Percentiles rank a stretch among this genome's conserved stretches.
Evolutionary conservation across 1,140 invertebrate genomes (phyloP).

Genomic region (Mercenaria mercenaria): DNA sequence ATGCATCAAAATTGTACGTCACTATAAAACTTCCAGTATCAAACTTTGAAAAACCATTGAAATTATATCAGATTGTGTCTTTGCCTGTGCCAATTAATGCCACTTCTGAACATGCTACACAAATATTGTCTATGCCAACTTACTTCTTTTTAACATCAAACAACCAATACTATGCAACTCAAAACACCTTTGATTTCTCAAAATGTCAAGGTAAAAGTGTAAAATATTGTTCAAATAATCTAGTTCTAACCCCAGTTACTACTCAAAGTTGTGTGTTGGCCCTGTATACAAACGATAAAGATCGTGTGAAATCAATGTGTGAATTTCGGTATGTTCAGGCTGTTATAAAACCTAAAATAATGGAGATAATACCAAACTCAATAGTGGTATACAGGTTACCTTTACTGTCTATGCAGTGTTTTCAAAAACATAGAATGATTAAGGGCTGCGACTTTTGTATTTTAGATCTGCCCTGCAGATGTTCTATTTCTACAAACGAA

Average conservation of each 20-base stretch:
- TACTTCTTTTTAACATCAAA: slow-evolving; percentile 19
- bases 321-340: slow-evolving; percentile 61
- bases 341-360: slow-evolving; percentile 35
- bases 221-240: too few species aligned
- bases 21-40: neutral
- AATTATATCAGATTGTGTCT: neutral
- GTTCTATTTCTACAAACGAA: slow-evolving; percentile 57
- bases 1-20: slow-evolving; percentile 16
- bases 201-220: too few species aligned
- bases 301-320: slow-evolving; percentile 20
- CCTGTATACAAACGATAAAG: slow-evolving; percentile 60
- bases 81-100: slow-evolving; percentile 44
- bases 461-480: slow-evolving; percentile 55
- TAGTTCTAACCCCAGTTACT: too few species aligned
- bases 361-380: slow-evolving; percentile 54
- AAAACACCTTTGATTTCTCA: too few species aligned
- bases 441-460: slow-evolving; percentile 63
- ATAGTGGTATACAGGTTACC: too few species aligned
- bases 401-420: slow-evolving; percentile 61
- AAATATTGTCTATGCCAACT: slow-evolving; percentile 41
- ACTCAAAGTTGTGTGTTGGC: slow-evolving; percentile 47
- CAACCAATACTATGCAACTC: slow-evolving; percentile 23
- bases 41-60: neutral
- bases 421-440: slow-evolving; percentile 20
- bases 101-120: slow-evolving; percentile 47